Percentiles rank a stretch among this genome's conserved stretches.
These are phyloP conservation scores for Perca flavescens DNA, from an alignment of 2,113 vertebrate species.

Conservation along the genomic window DNA sequence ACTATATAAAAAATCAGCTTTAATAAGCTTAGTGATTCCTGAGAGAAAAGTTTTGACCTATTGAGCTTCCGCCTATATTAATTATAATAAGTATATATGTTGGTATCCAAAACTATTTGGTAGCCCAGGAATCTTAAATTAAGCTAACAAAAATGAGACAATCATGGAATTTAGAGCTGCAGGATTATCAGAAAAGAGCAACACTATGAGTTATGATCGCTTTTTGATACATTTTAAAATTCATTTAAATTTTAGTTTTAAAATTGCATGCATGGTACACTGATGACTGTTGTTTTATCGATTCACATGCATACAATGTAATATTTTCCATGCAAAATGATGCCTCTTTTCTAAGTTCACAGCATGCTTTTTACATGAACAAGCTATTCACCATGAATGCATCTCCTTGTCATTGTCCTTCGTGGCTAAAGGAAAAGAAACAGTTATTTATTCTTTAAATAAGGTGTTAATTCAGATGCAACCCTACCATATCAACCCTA, in stretches of 20 bases:
- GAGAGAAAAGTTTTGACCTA: not conserved
- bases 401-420: conserved; percentile 65
- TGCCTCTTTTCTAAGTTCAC: conserved; percentile 19
- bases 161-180: not conserved
- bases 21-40: not conserved
- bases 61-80: not conserved
- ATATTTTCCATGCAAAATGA: conserved; percentile 58
- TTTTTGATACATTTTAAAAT: not conserved
- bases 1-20: too few relatives aligned
- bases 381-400: conserved; percentile 70
- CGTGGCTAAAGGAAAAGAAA: conserved; percentile 64
- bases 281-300: conserved; percentile 17
- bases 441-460: conserved; percentile 53
- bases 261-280: conserved; percentile 33
- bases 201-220: not conserved
- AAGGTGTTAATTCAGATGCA: conserved; percentile 19
- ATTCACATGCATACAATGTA: conserved; percentile 53
- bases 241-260: not conserved
- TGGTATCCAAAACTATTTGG: not conserved
- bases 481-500: not conserved
- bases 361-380: conserved; percentile 67
- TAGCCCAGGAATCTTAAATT: not conserved
- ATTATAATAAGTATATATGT: too few relatives aligned
- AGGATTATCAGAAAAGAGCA: not conserved
- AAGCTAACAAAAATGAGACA: not conserved